Conservation (phyloP, 2,797 vertebrate species). For the Pangasius mekongensis region DNA sequence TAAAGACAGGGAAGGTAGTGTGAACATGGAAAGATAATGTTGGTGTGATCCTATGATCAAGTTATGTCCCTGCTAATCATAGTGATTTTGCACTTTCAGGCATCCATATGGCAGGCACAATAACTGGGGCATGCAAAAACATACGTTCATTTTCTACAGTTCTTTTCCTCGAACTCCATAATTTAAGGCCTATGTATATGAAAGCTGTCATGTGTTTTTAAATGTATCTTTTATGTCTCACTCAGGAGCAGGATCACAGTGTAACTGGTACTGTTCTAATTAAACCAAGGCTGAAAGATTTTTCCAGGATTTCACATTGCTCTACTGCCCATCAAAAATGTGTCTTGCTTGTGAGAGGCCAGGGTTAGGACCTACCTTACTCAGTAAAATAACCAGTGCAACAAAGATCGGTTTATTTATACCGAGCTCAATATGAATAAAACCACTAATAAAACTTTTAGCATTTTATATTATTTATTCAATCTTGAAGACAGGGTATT, state of each 20-base stretch:
- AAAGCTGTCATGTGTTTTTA: constrained; percentile 26
- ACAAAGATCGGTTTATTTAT: neutral
- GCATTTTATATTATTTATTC: neutral
- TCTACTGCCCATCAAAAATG: neutral
- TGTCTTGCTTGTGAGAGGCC: neutral
- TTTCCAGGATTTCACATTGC: constrained; percentile 7
- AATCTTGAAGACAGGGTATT: neutral
- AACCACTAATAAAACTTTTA: neutral
- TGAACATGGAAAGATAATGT: neutral
- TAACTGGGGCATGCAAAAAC: constrained; percentile 56
- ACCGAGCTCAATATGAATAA: neutral
- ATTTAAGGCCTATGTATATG: constrained; percentile 5
- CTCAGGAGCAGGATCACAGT: neutral
- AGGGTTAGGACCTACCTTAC: neutral
- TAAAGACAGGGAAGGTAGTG: neutral
- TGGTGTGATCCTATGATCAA: neutral
- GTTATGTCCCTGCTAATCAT: constrained; percentile 4
- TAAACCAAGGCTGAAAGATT: neutral
- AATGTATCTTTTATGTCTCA: neutral
- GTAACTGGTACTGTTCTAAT: neutral
- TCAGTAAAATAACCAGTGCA: neutral
- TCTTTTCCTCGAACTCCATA: neutral
- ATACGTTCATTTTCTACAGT: constrained; percentile 43
- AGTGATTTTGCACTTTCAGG: constrained; percentile 39
- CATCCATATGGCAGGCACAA: constrained; percentile 52